Base-by-base conservation (phyloP, 2,113 vertebrate species). In the Penelope pileata region DNA sequence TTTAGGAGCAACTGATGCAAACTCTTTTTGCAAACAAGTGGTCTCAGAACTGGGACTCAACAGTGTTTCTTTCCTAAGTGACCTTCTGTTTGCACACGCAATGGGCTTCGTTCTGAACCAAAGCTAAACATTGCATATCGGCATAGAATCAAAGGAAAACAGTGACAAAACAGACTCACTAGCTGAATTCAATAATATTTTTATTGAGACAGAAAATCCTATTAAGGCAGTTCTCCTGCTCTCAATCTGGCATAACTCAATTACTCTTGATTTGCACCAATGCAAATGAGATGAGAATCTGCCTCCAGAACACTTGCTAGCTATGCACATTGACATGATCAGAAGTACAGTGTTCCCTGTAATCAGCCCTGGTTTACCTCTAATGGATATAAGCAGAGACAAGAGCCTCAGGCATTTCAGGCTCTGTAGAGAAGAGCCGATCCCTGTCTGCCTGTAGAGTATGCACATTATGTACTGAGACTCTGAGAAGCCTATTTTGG, bases 311-410 rank as follows among this genome's bases (percentile, higher is more conserved):
- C 86, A 81, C 93, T 95, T 88, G 63, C 91, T 91, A 81, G 90
- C 76, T 90, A 63, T 90, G 72, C 68, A 95, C 79, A 75, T 77
- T 91, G 94, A 88, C 91, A 70, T 94, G 93, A 96, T 97, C 96
- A 96, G 91, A 90, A 96, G 72, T 90, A 96, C 90, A 83, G 85
- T 83, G 95, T 75, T 95, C 78, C 72, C 68, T 88, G 4, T 93
- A 95, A 97, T 95, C 93, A 97, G 75, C 86, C 82, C 84, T 90
- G 75, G 81, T 95, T 96, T 96, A 94, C 91, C 87, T 95, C 94
- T 96, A 95, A 96, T 91, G 93, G 90, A 90, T 96, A 96, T 94
- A 90, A 95, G 91, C 82, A 94, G 85, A 95, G 94, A 96, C 94
- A 97, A 95, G 83, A 93, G 90, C 95, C 96, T 91, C 72, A 74